Evolutionary conservation across 2,888 invertebrate genomes (phyloP).

Genomic region (Helicoverpa assulta): DNA sequence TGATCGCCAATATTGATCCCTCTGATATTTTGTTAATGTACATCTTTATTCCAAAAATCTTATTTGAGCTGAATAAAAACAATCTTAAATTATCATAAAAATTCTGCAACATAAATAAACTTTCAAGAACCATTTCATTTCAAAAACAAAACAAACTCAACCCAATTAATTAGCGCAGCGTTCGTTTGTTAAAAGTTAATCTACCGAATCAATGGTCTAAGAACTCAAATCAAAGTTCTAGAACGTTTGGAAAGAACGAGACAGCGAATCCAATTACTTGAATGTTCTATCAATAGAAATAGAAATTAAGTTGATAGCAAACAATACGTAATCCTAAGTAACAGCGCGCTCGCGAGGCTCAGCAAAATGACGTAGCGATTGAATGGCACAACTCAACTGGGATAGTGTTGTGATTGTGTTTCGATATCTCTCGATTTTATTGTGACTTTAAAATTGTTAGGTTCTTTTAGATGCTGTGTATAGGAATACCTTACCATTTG

Average conservation of each 20-base stretch:
- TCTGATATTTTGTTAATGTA: background rate
- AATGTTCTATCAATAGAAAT: slow-evolving; percentile 57
- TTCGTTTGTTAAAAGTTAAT: slow-evolving; percentile 35
- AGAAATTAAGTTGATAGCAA: slow-evolving; percentile 69
- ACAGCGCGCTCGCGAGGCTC: slow-evolving; percentile 51
- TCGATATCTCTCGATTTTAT: background rate
- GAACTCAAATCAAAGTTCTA: slow-evolving; percentile 27
- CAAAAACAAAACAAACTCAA: slow-evolving; percentile 24
- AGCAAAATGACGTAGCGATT: slow-evolving; percentile 62
- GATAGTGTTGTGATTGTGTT: slow-evolving; percentile 54
- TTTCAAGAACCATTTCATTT: slow-evolving; percentile 10
- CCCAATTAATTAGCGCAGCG: slow-evolving; percentile 30
- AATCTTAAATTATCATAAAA: background rate
- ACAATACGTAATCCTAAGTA: slow-evolving; percentile 65
- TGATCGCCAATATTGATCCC: slow-evolving; percentile 11
- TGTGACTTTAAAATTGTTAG: background rate
- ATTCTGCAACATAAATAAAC: slow-evolving; percentile 1
- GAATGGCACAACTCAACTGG: slow-evolving; percentile 53
- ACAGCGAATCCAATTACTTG: slow-evolving; percentile 58
- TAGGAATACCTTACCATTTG: background rate
- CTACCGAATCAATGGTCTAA: slow-evolving; percentile 16
- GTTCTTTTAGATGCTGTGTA: background rate
- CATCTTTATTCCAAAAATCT: background rate
- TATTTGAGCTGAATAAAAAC: too few relatives aligned
- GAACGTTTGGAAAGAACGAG: slow-evolving; percentile 15